Evolutionary conservation across 1,140 invertebrate species (phyloP).

Genomic region (Euura lappo): DNA sequence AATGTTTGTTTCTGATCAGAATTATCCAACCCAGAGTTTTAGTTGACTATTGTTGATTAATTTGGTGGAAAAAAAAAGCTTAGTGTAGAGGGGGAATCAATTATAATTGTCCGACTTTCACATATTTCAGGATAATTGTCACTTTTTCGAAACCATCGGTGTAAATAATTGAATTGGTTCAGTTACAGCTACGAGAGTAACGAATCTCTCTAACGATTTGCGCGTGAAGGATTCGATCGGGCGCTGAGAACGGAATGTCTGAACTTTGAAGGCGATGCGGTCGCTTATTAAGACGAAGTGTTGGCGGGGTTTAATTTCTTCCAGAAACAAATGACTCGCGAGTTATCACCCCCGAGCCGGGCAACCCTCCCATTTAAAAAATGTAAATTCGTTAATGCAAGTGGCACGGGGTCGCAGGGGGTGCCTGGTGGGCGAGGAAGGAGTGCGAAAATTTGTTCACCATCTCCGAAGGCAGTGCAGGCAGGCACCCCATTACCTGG

Average conservation of each 20-base stretch:
- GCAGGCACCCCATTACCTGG: conserved; percentile 51
- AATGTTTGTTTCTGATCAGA: background rate
- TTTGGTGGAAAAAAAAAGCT: background rate
- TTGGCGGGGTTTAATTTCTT: conserved; percentile 52
- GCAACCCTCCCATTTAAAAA: conserved; percentile 60
- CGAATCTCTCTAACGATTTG: no score
- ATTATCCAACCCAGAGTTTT: background rate
- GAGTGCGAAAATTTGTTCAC: conserved; percentile 48
- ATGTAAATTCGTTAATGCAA: conserved; percentile 63
- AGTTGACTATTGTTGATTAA: no score
- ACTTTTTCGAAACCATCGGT: no score
- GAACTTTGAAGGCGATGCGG: conserved; percentile 22
- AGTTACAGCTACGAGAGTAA: no score
- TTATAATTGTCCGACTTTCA: background rate
- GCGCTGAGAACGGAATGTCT: background rate
- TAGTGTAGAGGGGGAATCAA: no score
- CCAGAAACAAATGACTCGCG: conserved; percentile 58
- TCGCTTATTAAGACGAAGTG: conserved; percentile 58
- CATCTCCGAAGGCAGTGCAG: conserved; percentile 19
- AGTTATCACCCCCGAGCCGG: conserved; percentile 54
- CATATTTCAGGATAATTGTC: no score
- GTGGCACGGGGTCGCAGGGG: conserved; percentile 31
- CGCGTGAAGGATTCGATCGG: no score
- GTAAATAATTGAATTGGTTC: no score
- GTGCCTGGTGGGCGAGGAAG: conserved; percentile 21